Evolutionary conservation across 2,113 vertebrate species (phyloP), one percentile per base, ranked within the genome.

Genomic region (Prochilodus magdalenae): DNA sequence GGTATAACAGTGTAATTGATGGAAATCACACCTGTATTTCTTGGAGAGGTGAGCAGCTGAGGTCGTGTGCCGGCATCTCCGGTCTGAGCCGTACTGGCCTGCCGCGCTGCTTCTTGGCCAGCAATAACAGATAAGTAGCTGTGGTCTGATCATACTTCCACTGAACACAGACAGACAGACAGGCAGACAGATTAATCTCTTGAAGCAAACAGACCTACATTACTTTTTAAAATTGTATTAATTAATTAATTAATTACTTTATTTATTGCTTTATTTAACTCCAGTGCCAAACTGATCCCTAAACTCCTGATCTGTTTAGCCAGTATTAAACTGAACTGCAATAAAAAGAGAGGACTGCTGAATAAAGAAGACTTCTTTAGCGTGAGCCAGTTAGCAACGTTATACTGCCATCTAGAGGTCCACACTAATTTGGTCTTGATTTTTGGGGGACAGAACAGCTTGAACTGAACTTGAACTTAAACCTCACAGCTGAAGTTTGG

Each of bases 91-190:
- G 92, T 79, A 97, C 88, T 8, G 92, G 92, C 63, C 94, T 96
- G 57, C 97, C 97, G 20, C 85, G 93, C 87, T 89, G 86, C 90
- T 99, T 99, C 93, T 95, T 97, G 72, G 95, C 91, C 15, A 96
- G 93, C 86, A 99, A 96, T 88, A 99, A 90, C 77, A 99, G 92
- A 86, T 98, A 99, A 0, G 93, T 97, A 70, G 96, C 96, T 30
- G 96, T 96, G 70, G 94, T 92, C 8, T 97, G 94, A 87, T 99
- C 97, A 7, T 98, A 99, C 16, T 89, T 94, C 97, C 98, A 98
- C 98, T 98, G 79, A 30, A 74, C 33, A 76, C 33, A 80, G 20
- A 77, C n/a, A 66, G 14, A 81, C 69, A 78, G 36, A 57, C 24
- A 55, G 49, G 73, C 47, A 11, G 4, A 49, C 47, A 16, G 18